These are phyloP conservation scores for Drosophila macrospina DNA, from an alignment of 2,888 invertebrate genomes.

Conservation along the genomic window DNA sequence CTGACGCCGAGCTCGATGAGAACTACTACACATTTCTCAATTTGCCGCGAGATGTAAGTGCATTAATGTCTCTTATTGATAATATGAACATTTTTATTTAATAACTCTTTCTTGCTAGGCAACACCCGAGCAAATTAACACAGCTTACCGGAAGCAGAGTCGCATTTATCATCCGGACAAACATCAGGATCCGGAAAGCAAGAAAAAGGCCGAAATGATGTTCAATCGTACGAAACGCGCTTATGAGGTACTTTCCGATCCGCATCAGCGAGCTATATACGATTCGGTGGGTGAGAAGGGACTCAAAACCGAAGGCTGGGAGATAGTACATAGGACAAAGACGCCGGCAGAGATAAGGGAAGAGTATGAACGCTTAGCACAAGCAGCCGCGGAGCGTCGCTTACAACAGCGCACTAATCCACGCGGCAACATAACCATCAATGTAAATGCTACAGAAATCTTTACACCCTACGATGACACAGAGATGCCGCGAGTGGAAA, in stretches of 20 bases:
- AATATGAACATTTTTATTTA: neutral
- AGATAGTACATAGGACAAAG: conserved; percentile 95
- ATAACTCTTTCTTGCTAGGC: conserved; percentile 88
- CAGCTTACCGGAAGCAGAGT: conserved; percentile 96
- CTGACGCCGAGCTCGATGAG: conserved; percentile 89
- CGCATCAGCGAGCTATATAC: conserved; percentile 97
- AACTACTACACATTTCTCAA: conserved; percentile 96
- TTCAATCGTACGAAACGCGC: conserved; percentile 97
- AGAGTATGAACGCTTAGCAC: conserved; percentile 95
- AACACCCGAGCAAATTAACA: conserved; percentile 95
- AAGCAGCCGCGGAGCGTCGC: conserved; percentile 94
- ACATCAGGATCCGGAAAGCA: conserved; percentile 92
- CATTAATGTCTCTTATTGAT: conserved; percentile 2
- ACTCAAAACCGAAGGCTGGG: conserved; percentile 97
- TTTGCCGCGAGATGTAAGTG: conserved; percentile 92
- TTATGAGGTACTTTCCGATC: conserved; percentile 97
- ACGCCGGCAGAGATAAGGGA: conserved; percentile 98
- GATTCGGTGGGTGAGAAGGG: conserved; percentile 95
- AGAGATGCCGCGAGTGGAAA: conserved; percentile 91
- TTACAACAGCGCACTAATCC: conserved; percentile 97
- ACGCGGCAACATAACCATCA: conserved; percentile 93
- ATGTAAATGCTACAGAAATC: conserved; percentile 96
- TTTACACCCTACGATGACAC: conserved; percentile 93
- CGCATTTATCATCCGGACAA: conserved; percentile 98
- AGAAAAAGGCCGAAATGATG: conserved; percentile 95